These are phyloP conservation scores for Pseudomyrmex cubaensis DNA, from an alignment of 1,140 invertebrate genomes.

Conservation along the genomic window DNA sequence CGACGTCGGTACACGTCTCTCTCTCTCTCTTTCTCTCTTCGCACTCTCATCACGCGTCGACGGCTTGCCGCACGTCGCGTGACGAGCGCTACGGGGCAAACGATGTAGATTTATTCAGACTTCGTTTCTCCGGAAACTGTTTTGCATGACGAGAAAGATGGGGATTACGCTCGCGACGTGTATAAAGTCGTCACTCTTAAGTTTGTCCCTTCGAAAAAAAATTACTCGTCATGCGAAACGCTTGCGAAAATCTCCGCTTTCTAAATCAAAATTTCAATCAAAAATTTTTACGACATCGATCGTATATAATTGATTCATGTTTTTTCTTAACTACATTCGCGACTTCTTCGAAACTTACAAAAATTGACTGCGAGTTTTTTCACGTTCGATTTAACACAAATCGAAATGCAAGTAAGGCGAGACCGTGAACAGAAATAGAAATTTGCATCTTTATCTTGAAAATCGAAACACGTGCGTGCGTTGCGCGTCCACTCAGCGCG, in stretches of 20 bases:
- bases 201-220: neutral
- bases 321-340: too few species aligned
- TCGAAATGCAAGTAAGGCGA: too few species aligned
- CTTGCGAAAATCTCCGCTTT: neutral
- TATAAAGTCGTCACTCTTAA: conserved; percentile 22
- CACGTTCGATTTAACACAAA: too few species aligned
- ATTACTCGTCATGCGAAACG: neutral
- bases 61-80: neutral
- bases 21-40: neutral
- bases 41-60: neutral
- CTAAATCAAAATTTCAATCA: neutral
- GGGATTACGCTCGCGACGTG: neutral
- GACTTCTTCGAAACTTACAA: too few species aligned
- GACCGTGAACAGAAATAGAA: too few species aligned
- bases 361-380: too few species aligned
- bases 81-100: conserved; percentile 14
- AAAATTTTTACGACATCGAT: too few species aligned
- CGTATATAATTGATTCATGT: neutral
- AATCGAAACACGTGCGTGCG: too few species aligned
- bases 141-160: conserved; percentile 26
- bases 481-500: too few species aligned
- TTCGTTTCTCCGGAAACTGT: neutral
- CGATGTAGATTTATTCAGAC: conserved; percentile 43
- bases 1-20: neutral
- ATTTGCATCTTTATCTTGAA: too few species aligned